A percentile compares a stretch with the other conserved stretches of the same genome.
Conservation (phyloP, 2,797 vertebrate species). For the Chrysolophus pictus region DNA sequence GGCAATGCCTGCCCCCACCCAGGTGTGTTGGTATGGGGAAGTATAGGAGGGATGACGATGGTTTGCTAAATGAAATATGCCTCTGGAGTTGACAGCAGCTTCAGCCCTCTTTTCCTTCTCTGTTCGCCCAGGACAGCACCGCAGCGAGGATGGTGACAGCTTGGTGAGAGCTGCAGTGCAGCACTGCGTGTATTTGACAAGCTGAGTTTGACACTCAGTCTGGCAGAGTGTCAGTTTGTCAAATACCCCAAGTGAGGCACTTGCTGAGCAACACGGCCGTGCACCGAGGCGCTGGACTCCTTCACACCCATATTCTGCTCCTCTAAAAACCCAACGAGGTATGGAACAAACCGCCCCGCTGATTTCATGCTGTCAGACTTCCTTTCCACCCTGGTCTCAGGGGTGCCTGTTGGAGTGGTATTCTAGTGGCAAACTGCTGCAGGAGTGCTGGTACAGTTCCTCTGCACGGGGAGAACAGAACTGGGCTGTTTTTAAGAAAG, state of each 20-base stretch:
- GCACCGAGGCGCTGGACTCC: accelerated
- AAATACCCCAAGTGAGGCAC: constrained; percentile 99
- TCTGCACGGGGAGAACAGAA: neutral
- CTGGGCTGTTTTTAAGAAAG: neutral
- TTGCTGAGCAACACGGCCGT: constrained; percentile 64
- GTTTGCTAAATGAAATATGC: neutral
- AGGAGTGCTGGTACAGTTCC: neutral
- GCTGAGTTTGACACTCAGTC: constrained; percentile 97
- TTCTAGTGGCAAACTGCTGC: neutral
- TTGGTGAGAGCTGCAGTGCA: constrained; percentile 63
- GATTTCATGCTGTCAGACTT: neutral
- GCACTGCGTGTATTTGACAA: constrained; percentile 99
- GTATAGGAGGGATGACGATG: accelerated
- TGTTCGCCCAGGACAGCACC: neutral
- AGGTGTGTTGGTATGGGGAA: neutral
- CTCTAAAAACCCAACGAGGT: neutral
- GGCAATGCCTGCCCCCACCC: neutral
- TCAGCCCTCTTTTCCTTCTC: neutral
- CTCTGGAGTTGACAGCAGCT: neutral
- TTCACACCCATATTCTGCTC: neutral
- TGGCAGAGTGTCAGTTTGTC: constrained; percentile 99
- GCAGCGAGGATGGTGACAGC: accelerated
- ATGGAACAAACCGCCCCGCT: neutral
- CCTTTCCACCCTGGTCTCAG: neutral
- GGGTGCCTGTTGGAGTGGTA: accelerated